Evolutionary conservation across 2,888 invertebrate species (phyloP).

Genomic region (Cerastis rubricosa): DNA sequence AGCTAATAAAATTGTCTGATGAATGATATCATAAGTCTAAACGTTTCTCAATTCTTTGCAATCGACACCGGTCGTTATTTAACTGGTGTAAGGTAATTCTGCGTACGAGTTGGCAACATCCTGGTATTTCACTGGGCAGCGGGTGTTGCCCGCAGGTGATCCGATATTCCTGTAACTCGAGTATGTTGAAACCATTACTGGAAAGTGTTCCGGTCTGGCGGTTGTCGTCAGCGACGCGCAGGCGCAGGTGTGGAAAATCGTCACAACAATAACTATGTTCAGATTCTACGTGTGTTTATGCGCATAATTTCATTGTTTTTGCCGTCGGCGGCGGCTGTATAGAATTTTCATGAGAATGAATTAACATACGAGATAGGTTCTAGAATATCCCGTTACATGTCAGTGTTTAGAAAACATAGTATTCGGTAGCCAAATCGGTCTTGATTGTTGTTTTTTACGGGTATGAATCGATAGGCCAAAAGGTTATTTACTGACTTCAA

Average conservation of each 20-base stretch:
- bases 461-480: neutral
- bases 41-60: conserved; percentile 55
- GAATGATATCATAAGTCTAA: conserved; percentile 21
- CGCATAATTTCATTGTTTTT: conserved; percentile 65
- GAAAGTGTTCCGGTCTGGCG: conserved; percentile 85
- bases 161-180: conserved; percentile 83
- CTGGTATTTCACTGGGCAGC: conserved; percentile 74
- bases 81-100: conserved; percentile 70
- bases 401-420: conserved; percentile 32
- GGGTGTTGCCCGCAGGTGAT: conserved; percentile 73
- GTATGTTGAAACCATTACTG: conserved; percentile 82
- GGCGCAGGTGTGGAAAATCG: conserved; percentile 77
- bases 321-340: conserved; percentile 21
- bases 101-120: conserved; percentile 72
- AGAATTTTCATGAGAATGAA: conserved; percentile 56
- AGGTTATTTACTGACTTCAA: neutral
- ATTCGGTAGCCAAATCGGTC: neutral
- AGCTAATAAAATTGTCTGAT: conserved; percentile 38
- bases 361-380: conserved; percentile 40
- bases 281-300: conserved; percentile 56
- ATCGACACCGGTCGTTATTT: conserved; percentile 53
- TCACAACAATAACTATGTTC: conserved; percentile 65
- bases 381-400: conserved; percentile 48
- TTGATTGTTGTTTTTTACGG: too few relatives aligned
- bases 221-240: conserved; percentile 59